Evolutionary conservation across 2,113 vertebrate genomes (phyloP).

Genomic region (Dipodomys ordii): DNA sequence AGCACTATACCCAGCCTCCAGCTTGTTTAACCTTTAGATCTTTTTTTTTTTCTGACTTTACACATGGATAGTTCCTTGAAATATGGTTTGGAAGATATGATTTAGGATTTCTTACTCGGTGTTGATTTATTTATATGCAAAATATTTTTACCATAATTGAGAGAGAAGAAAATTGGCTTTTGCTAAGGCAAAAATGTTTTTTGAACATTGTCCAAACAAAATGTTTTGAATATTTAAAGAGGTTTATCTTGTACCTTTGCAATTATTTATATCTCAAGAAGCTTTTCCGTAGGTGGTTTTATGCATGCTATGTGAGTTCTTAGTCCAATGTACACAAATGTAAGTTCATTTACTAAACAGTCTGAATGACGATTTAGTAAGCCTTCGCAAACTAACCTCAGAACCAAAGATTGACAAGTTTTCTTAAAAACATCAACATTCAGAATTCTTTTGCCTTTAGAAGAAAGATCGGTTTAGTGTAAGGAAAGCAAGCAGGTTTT

Average conservation of each 20-base stretch:
- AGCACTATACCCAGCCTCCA: background rate
- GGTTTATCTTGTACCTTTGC: background rate
- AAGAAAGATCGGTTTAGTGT: background rate
- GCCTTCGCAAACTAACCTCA: background rate
- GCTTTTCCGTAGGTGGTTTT: background rate
- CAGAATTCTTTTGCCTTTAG: constrained; percentile 25
- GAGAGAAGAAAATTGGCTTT: background rate
- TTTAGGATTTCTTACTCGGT: background rate
- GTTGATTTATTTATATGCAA: constrained; percentile 35
- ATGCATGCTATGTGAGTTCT: constrained; percentile 23
- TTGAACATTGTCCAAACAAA: background rate
- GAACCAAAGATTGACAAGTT: background rate
- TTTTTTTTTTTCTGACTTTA: constrained; percentile 3
- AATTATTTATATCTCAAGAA: constrained; percentile 41
- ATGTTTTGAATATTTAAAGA: background rate
- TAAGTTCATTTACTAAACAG: constrained; percentile 8
- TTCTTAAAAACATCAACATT: background rate
- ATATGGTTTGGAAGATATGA: background rate
- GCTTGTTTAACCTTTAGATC: background rate
- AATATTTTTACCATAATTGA: constrained; percentile 47
- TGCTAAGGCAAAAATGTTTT: background rate
- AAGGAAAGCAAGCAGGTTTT: background rate
- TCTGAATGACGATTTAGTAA: background rate
- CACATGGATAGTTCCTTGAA: background rate
- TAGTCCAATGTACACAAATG: background rate